A percentile compares a stretch with the other conserved stretches of the same genome.
Conservation (phyloP, 2,888 invertebrate genomes). For the Aphidoletes aphidimyza region DNA sequence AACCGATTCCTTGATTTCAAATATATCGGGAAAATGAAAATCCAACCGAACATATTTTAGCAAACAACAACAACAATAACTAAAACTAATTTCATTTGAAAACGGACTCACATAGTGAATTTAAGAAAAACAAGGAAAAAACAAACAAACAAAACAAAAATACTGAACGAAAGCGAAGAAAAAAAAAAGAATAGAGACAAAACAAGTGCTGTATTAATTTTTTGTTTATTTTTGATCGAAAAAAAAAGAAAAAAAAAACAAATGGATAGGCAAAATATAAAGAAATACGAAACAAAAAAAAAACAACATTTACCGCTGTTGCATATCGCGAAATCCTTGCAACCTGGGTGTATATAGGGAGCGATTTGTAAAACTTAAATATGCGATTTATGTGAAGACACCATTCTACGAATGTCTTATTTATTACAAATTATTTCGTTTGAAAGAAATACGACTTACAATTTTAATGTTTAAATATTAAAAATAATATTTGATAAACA, state of each 20-base stretch:
- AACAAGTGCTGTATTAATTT: background rate
- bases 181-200: no score
- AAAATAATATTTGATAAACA: no score
- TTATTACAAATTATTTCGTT: slow-evolving; percentile 35
- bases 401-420: slow-evolving; percentile 38
- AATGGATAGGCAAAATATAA: background rate
- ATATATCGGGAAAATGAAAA: background rate
- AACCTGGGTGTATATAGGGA: background rate
- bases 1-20: background rate
- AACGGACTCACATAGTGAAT: no score
- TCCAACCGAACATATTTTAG: background rate
- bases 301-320: background rate
- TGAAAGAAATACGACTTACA: slow-evolving; percentile 41
- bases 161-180: no score
- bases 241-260: background rate
- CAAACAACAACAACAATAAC: background rate
- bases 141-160: no score
- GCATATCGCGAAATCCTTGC: background rate
- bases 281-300: background rate
- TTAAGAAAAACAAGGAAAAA: no score
- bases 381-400: slow-evolving; percentile 11
- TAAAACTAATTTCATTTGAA: background rate
- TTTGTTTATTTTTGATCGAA: background rate
- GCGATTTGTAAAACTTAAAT: background rate
- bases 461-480: slow-evolving; percentile 2